Base-by-base conservation (phyloP, 2,797 vertebrate genomes). In the Heterohyrax brucei region DNA sequence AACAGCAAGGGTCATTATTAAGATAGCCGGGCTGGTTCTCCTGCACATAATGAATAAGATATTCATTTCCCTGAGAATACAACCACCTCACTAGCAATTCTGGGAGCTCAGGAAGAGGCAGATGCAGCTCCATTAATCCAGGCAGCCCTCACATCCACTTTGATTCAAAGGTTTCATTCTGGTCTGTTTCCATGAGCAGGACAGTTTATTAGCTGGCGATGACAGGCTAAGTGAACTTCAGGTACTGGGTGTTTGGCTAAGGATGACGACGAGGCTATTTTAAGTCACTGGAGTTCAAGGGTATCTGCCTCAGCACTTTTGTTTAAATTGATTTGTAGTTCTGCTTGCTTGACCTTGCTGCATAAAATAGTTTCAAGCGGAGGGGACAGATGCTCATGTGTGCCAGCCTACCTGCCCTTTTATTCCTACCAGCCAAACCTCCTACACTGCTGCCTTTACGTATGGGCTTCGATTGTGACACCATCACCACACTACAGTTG, bases 281-380 rank as follows among this genome's bases (percentile, higher is more conserved):
- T 73, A 97, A 97, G 92, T 89, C 66, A 44, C 84, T n/a, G 73
- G 94, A 97, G 82, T 96, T 98, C 96, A 97, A 97, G 94, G 91
- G 89, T 95, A 93, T 70, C 96, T 97, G 92, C 84, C 97, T 89
- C 95, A 92, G 91, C 44, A 18, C 91, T 95, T 96, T 97, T 95
- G 95, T 97, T 98, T 96, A 94, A 95, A 96, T 80, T 70, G 91
- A 97, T 98, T 98, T 97, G 93, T 95, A 96, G 8, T 68, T 78
- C 53, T 53, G 84, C 56, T 92, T 68, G n/a, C 95, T 92, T 96
- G 97, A 97, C 95, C 91, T 97, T 89, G 83, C 95, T 97, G 94
- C 85, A 93, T 80, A 96, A 97, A 98, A 95, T 70, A 95, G 91
- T 82, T 95, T 70, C 64, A 59, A 66, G 62, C 53, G 87, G 46